phyloP scores from a whole-genome alignment of 2,888 invertebrate species.

The Cantharis rufa region DNA sequence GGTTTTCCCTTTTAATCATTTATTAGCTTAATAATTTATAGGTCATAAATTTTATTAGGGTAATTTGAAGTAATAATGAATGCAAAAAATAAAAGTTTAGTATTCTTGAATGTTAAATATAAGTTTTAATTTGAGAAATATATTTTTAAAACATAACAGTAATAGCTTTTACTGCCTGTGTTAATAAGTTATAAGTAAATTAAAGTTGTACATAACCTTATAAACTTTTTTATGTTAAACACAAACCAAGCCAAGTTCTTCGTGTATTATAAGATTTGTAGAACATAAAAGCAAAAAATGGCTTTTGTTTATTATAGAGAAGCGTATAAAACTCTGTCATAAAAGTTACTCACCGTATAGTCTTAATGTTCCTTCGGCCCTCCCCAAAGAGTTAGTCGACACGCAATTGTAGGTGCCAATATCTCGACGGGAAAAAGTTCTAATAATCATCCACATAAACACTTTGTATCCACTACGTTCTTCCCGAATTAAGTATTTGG shows the following conservation, averaged over 20 bases:
- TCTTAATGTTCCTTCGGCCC: constrained; percentile 75
- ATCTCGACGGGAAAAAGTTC: constrained; percentile 62
- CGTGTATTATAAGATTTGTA: neutral
- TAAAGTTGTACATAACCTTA: constrained; percentile 1
- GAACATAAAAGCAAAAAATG: constrained; percentile 4
- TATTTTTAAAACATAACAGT: neutral
- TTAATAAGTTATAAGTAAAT: constrained; percentile 1
- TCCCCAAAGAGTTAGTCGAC: constrained; percentile 78
- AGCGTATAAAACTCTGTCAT: constrained; percentile 10
- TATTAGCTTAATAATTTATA: neutral
- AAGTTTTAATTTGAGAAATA: neutral
- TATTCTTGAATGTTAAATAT: neutral
- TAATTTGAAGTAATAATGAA: neutral
- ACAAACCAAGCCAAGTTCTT: neutral
- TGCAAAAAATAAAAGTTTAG: neutral
- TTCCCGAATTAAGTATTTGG: constrained; percentile 74
- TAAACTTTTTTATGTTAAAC: constrained; percentile 3
- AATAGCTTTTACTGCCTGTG: neutral
- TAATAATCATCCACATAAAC: constrained; percentile 69
- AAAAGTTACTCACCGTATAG: constrained; percentile 64
- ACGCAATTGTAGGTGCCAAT: constrained; percentile 70
- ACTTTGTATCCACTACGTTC: constrained; percentile 74
- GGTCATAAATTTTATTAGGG: neutral
- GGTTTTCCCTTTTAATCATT: neutral
- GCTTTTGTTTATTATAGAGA: constrained; percentile 5